Conservation (phyloP, 2,888 invertebrate species). For the Ptychoptera albimana region DNA sequence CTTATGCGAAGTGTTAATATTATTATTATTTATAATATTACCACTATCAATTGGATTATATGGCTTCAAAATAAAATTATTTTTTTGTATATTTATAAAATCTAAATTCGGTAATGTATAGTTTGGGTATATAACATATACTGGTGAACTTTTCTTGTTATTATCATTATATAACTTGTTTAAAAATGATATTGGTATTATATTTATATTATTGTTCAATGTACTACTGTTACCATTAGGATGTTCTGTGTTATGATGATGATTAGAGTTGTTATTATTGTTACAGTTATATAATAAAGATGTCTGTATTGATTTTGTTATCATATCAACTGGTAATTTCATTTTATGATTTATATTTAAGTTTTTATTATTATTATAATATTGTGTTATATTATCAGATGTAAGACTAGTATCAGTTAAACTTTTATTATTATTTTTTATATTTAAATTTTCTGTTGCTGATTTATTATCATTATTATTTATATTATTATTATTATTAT, state of each 20-base stretch:
- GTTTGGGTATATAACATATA: slow-evolving; percentile 81
- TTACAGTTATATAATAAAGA: slow-evolving; percentile 26
- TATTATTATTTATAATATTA: too few species aligned
- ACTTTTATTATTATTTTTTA: slow-evolving; percentile 11
- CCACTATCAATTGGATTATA: too few species aligned
- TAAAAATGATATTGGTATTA: slow-evolving; percentile 54
- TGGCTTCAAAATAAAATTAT: slow-evolving; percentile 8
- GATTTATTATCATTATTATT: slow-evolving; percentile 30
- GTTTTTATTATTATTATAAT: slow-evolving; percentile 8
- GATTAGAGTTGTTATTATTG: slow-evolving; percentile 18
- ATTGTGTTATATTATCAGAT: slow-evolving; percentile 25
- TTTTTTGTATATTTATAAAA: slow-evolving; percentile 40
- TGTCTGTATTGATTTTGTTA: slow-evolving; percentile 63
- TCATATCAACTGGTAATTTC: slow-evolving; percentile 37
- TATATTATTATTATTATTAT: slow-evolving; percentile 28
- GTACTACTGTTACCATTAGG: slow-evolving; percentile 7
- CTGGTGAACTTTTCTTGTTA: slow-evolving; percentile 49
- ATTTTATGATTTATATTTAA: slow-evolving; percentile 18
- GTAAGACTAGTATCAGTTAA: slow-evolving; percentile 23
- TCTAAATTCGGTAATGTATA: slow-evolving; percentile 80
- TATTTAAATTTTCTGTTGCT: slow-evolving; percentile 23
- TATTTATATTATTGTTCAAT: slow-evolving; percentile 34
- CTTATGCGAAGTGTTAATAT: too few species aligned
- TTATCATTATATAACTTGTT: slow-evolving; percentile 46
- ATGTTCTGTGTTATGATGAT: slow-evolving; percentile 7